Evolutionary conservation across 2,888 invertebrate species (phyloP), one percentile per base, ranked within the genome.

Genomic region (Leptinotarsa juncta): DNA sequence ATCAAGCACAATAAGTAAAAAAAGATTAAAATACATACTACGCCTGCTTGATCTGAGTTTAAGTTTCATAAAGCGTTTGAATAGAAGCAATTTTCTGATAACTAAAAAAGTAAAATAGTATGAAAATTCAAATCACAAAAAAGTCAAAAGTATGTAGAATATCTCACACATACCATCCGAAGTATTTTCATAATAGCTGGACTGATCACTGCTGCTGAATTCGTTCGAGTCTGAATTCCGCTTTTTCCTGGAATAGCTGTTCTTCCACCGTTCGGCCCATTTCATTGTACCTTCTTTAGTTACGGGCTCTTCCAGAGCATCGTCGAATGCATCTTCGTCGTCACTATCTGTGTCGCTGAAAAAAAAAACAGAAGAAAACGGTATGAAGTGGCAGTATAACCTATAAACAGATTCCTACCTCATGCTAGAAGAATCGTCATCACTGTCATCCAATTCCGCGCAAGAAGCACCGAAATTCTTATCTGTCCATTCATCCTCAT

Each of bases 401-500:
- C 20, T n/a, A 67, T 3, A 5, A 66, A n/a, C 2, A 16, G 10
- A 55, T 68, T 48, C 12, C 71, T 80, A 90, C 90, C 90, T 90
- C 84, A 89, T 85, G 82, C 90, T 89, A 7, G 90, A 91, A 75
- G 91, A 90, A 79, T 92, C 91, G 4, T 94, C 94, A 73, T 87
- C 87, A 73, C 85, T 86, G 71, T 87, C 87, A 67, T 86, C 87
- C 83, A 91, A 88, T 86, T 93, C 93, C 49, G 93, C 93, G 42
- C 94, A 92, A 65, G 94, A 92, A 1, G 95, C 95, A 60, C 96
- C 93, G 87, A 96, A 96, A 89, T 98, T 98, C 81, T 96, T 91
- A 82, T 97, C 96, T 0, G 97, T 97, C 95, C 97, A 97, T 86
- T 97, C 97, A 85, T 97, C 97, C 86, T 98, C 97, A 85, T 97